phyloP scores from a whole-genome alignment of 1,140 invertebrate species.

The Lucilia cuprina region DNA sequence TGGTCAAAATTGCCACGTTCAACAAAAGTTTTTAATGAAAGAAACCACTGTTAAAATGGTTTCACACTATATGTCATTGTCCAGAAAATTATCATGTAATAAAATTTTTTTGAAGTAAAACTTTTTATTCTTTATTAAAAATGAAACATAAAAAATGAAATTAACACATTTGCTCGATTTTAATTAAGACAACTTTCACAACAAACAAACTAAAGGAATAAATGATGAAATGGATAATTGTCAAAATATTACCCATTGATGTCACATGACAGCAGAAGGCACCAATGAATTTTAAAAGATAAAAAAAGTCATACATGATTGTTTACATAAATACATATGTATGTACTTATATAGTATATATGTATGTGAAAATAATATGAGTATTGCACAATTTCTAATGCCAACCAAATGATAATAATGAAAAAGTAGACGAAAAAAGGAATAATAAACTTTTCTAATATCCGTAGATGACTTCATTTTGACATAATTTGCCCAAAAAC shows the following conservation, averaged over 20 bases:
- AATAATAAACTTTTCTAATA: slow-evolving; percentile 25
- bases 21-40: neutral
- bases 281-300: neutral
- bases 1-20: neutral
- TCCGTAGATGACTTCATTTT: slow-evolving; percentile 30
- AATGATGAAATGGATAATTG: neutral
- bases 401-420: neutral
- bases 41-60: neutral
- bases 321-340: neutral
- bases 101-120: neutral
- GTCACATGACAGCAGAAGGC: neutral
- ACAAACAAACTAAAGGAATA: neutral
- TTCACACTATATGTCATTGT: neutral
- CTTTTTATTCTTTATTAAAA: neutral
- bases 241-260: neutral
- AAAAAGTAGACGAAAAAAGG: neutral
- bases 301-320: no score
- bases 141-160: neutral
- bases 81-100: neutral
- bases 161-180: neutral
- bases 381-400: neutral
- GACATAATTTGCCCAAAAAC: slow-evolving; percentile 25
- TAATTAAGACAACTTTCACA: neutral
- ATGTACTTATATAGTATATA: neutral
- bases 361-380: neutral